phyloP scores from a whole-genome alignment of 2,888 invertebrate species.

The Dione vanillae region DNA sequence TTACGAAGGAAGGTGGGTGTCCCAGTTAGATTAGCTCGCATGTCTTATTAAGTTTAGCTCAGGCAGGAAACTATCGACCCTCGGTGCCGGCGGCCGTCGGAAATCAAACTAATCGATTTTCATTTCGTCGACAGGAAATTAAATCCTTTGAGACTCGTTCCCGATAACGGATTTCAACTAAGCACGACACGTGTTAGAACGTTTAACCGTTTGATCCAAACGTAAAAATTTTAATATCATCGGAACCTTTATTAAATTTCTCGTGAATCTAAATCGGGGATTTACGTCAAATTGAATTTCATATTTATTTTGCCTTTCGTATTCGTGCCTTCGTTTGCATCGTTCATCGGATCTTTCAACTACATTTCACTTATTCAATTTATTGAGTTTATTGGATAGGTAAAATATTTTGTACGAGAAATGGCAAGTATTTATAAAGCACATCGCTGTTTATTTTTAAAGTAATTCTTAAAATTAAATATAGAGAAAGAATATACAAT shows the following conservation, averaged over 20 bases:
- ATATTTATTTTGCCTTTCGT: slow-evolving; percentile 51
- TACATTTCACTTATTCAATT: slow-evolving; percentile 27
- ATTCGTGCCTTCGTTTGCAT: slow-evolving; percentile 40
- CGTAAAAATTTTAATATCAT: slow-evolving; percentile 56
- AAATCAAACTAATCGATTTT: slow-evolving; percentile 84
- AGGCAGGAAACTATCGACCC: slow-evolving; percentile 76
- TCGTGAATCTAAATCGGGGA: slow-evolving; percentile 49
- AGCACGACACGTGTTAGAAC: slow-evolving; percentile 77
- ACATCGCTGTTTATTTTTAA: neutral
- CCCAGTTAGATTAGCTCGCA: slow-evolving; percentile 48
- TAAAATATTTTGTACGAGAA: slow-evolving; percentile 1
- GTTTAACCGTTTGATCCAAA: slow-evolving; percentile 52
- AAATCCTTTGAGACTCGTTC: slow-evolving; percentile 82
- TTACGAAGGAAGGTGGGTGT: slow-evolving; percentile 40
- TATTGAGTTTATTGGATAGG: slow-evolving; percentile 26
- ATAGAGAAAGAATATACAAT: slow-evolving; percentile 6
- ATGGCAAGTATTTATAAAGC: neutral
- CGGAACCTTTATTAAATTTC: slow-evolving; percentile 56
- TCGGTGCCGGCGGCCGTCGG: slow-evolving; percentile 70
- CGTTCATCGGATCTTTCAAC: slow-evolving; percentile 21
- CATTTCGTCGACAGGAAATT: slow-evolving; percentile 83
- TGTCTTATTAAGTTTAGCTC: slow-evolving; percentile 70
- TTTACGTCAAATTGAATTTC: slow-evolving; percentile 55
- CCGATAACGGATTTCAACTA: slow-evolving; percentile 79
- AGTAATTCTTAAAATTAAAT: neutral